Conservation (phyloP, 2,113 vertebrate species). For the Eurystomus gularis region DNA sequence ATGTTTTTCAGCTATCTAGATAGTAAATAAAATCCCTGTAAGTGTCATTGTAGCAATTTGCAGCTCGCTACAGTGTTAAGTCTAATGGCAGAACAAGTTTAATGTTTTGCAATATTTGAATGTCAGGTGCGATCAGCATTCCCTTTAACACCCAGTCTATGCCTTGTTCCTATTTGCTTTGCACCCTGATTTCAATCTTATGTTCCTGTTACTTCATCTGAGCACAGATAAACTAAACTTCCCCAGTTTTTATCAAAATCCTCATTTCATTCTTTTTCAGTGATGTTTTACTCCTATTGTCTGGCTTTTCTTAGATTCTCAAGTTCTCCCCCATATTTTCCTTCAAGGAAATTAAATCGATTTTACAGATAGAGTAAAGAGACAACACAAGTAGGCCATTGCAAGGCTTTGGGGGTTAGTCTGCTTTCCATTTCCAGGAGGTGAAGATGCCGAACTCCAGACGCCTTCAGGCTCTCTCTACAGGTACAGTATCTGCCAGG, state of each 20-base stretch:
- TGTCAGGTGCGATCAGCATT: neutral
- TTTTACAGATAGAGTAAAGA: neutral
- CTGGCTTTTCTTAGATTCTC: neutral
- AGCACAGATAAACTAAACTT: neutral
- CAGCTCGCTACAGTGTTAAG: neutral
- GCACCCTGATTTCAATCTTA: neutral
- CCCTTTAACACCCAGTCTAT: neutral
- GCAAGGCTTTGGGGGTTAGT: neutral
- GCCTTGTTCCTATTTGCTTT: neutral
- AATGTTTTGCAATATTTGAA: neutral
- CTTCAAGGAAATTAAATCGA: neutral
- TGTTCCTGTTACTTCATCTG: neutral
- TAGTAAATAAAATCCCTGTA: neutral
- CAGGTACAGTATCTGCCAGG: too few relatives aligned
- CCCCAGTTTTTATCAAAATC: neutral
- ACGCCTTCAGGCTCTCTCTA: neutral
- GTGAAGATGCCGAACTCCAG: neutral
- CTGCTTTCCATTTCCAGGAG: neutral
- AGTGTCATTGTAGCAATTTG: neutral
- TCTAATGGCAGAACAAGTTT: neutral
- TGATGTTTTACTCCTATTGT: neutral
- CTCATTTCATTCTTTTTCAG: neutral
- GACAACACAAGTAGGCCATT: neutral
- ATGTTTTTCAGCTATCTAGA: neutral
- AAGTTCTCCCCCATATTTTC: neutral